Evolutionary conservation across 2,113 vertebrate species (phyloP).

Genomic region (Cyanoliseus patagonus): DNA sequence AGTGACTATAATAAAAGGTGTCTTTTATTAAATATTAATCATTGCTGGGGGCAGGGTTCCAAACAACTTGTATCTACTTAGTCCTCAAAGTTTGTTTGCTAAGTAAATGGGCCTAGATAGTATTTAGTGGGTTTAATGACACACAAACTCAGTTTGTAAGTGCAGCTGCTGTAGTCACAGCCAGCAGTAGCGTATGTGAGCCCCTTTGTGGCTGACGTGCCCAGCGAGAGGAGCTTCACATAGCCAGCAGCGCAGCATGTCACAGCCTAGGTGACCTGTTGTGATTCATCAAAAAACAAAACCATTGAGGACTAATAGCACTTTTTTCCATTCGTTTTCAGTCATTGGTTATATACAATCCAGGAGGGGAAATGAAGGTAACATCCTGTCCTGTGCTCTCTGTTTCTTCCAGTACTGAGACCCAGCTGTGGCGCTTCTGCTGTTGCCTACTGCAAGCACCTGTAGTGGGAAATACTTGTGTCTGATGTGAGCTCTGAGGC

Average conservation of each 20-base stretch:
- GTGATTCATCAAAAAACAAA: neutral
- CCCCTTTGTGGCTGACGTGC: neutral
- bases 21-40: neutral
- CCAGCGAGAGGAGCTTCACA: neutral
- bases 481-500: neutral
- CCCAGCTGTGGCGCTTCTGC: neutral
- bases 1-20: neutral
- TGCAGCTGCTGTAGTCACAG: neutral
- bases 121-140: neutral
- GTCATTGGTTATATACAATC: neutral
- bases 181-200: rapidly evolving
- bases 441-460: neutral
- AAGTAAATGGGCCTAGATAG: neutral
- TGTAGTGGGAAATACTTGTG: neutral
- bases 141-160: neutral
- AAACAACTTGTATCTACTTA: neutral
- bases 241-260: neutral
- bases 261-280: neutral
- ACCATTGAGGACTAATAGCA: neutral
- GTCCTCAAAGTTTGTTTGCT: neutral
- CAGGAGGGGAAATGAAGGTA: neutral
- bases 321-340: neutral
- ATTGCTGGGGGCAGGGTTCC: neutral
- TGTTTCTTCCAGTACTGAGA: neutral
- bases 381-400: neutral